Evolutionary conservation across 2,113 vertebrate species (phyloP).

Genomic region (Dinomys branickii): DNA sequence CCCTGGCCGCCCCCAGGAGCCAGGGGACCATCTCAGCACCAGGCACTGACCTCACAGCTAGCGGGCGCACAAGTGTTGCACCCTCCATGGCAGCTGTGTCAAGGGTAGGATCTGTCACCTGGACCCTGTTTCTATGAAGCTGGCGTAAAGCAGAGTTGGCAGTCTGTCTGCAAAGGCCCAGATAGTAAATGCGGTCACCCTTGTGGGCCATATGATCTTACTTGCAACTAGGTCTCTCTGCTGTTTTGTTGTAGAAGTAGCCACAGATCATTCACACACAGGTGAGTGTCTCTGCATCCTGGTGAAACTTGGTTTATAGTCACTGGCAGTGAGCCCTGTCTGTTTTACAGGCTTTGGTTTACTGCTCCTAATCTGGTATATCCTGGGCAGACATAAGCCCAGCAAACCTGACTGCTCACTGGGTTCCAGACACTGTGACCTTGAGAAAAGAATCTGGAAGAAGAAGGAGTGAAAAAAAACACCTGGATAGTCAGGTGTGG

Average conservation of each 20-base stretch:
- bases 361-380: not conserved
- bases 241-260: not conserved
- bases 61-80: no score
- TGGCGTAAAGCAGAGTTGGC: not conserved
- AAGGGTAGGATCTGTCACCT: not conserved
- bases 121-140: not conserved
- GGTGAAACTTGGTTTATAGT: not conserved
- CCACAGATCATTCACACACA: not conserved
- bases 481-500: not conserved
- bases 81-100: not conserved
- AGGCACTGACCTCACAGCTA: not conserved
- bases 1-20: fast-evolving
- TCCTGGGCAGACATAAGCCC: not conserved
- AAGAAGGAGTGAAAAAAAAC: not conserved
- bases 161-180: not conserved
- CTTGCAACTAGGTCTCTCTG: not conserved
- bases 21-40: not conserved
- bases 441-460: not conserved
- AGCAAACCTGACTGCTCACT: not conserved
- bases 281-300: not conserved
- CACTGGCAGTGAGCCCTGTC: not conserved
- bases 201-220: fast-evolving
- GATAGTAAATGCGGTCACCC: not conserved
- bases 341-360: not conserved
- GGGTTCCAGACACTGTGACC: not conserved